Base-by-base conservation (phyloP, 2,797 vertebrate genomes). In the Philypnodon macrostomus region DNA sequence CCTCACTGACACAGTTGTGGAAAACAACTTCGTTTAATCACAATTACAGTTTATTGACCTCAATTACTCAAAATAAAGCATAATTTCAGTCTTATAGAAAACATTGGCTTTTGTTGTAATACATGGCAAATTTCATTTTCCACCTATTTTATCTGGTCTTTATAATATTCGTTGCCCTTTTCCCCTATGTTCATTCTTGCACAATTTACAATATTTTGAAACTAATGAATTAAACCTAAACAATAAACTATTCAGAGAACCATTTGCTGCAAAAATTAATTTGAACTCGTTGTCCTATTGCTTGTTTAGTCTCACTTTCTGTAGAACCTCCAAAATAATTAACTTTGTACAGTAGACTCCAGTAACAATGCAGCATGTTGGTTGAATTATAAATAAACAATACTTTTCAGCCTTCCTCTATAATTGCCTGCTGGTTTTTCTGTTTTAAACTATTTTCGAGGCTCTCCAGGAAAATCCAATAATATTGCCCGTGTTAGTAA, bases 381-480 rank as follows among this genome's bases (percentile, higher is more conserved):
- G 24, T 30, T 16, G 40, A 44, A 44, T 44, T 30, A 18, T 44
- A 44, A 31, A 30, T 31, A 31, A 30, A 44, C 41, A 17, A 30
- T 30, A 18, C 41, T 44, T 44, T 44, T 31, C 16, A 2, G 14
- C 9, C 26, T 2, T 17, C n/a, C 19, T 44, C 26, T 31, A 18
- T 44, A 52, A 55, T 17, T 45, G 6, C 16, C 37, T 14, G 10
- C 21, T 15, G 14, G 38, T 35, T 27, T 35, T 34, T 24, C 5
- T 7, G 15, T 47, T 13, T 18, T 19, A 2, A 24, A 47, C 36
- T 40, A 14, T 24, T 40, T 40, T 18, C 1, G 24, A 10, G 16
- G 23, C 13, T 15, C 35, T 21, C 7, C 2, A 5, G n/a, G 18
- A 40, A 27, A 31, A 47, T 31, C 18, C 34, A 27, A 32, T 15